These are phyloP conservation scores for Sciurus niger DNA, from an alignment of 2,113 vertebrate species.

Conservation along the genomic window DNA sequence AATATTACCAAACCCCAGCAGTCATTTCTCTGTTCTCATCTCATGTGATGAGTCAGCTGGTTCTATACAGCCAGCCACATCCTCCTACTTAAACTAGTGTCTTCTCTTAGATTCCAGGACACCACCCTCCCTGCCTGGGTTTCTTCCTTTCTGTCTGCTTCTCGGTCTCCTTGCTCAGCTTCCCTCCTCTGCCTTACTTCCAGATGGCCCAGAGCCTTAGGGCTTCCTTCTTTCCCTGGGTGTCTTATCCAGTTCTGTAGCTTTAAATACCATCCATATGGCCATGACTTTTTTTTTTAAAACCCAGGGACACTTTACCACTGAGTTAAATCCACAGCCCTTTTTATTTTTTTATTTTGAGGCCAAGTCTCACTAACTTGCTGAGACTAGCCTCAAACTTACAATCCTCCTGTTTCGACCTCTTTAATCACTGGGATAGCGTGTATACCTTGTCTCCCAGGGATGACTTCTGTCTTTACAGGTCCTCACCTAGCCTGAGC, in stretches of 20 bases:
- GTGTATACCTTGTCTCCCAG: background rate
- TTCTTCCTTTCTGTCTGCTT: background rate
- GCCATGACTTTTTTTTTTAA: background rate
- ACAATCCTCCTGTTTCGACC: too few species aligned
- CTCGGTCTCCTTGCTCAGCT: background rate
- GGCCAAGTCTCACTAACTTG: too few species aligned
- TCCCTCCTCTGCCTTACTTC: background rate
- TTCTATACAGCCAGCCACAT: conserved; percentile 60
- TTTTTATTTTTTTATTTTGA: background rate
- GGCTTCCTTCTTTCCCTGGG: background rate
- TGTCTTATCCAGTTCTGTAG: background rate
- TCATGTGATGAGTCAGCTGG: conserved; percentile 69
- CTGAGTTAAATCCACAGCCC: background rate
- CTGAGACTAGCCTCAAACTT: too few species aligned
- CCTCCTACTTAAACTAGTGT: conserved; percentile 31
- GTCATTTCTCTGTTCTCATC: conserved; percentile 61
- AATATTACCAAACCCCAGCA: conserved; percentile 17
- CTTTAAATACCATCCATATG: conserved; percentile 20
- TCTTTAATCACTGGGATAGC: too few species aligned
- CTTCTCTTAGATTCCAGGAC: background rate
- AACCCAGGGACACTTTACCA: too few species aligned
- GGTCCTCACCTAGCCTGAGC: background rate
- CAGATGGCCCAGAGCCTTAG: background rate
- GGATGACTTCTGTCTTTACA: background rate
- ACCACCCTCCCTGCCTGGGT: background rate